A percentile compares a stretch with the other conserved stretches of the same genome.
Evolutionary conservation across 2,113 vertebrate genomes (phyloP).

Genomic region (Mastomys natalensis): DNA sequence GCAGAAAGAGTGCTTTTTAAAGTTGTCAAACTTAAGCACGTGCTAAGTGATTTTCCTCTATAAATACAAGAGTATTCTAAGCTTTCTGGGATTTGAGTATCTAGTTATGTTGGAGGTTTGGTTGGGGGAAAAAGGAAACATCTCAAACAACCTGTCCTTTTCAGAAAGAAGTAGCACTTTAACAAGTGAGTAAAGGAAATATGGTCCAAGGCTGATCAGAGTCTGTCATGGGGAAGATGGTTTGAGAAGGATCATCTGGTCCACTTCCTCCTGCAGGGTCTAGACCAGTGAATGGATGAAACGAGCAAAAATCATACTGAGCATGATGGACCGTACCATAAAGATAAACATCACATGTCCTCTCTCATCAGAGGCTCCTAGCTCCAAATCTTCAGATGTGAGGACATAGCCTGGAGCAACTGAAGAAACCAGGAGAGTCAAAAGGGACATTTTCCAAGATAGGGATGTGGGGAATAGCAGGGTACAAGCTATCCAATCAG

Average conservation of each 20-base stretch:
- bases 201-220: background rate
- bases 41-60: background rate
- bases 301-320: background rate
- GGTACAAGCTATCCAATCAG: background rate
- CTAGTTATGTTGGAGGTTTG: background rate
- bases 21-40: background rate
- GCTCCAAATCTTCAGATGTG: background rate
- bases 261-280: background rate
- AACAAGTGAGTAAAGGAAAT: background rate
- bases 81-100: background rate
- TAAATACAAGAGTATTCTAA: background rate
- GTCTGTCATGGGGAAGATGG: background rate
- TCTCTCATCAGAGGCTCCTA: background rate
- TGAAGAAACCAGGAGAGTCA: background rate
- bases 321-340: too few relatives aligned
- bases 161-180: conserved; percentile 22
- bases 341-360: background rate
- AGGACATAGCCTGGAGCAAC: background rate
- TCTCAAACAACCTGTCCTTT: background rate
- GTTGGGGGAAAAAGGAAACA: too few relatives aligned
- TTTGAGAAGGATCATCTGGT: background rate
- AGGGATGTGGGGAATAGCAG: background rate
- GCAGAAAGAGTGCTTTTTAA: background rate
- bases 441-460: background rate
- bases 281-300: background rate